phyloP scores from a whole-genome alignment of 2,888 invertebrate species.

The Anorthoa munda region DNA sequence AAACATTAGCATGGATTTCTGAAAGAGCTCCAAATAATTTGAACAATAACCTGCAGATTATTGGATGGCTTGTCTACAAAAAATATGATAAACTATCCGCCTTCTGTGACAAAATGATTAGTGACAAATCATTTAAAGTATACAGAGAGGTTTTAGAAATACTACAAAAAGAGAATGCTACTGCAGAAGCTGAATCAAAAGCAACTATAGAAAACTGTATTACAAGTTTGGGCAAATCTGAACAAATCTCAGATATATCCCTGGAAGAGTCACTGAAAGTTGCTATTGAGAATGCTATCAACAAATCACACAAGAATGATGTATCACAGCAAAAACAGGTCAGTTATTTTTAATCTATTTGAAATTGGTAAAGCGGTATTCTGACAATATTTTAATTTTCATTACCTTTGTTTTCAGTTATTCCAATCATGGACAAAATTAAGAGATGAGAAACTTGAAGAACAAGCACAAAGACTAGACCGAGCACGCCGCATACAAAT shows the following conservation, averaged over 20 bases:
- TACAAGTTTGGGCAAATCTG: slow-evolving; percentile 70
- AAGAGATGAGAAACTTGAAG: slow-evolving; percentile 91
- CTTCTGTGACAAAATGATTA: slow-evolving; percentile 73
- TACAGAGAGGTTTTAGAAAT: slow-evolving; percentile 79
- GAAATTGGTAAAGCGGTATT: not conserved
- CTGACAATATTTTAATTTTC: not conserved
- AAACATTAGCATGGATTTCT: slow-evolving; percentile 94
- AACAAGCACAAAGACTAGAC: slow-evolving; percentile 91
- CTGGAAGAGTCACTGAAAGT: slow-evolving; percentile 88
- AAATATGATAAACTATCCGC: slow-evolving; percentile 91
- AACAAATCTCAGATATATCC: slow-evolving; percentile 63
- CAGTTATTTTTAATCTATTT: slow-evolving; percentile 22
- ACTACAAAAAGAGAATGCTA: slow-evolving; percentile 72
- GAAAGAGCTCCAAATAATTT: slow-evolving; percentile 86
- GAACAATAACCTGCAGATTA: slow-evolving; percentile 90
- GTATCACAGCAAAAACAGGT: slow-evolving; percentile 91
- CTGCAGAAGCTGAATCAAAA: slow-evolving; percentile 70
- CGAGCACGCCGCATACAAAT: slow-evolving; percentile 88
- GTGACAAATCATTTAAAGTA: slow-evolving; percentile 75
- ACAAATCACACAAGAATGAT: slow-evolving; percentile 90
- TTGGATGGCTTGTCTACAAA: slow-evolving; percentile 93
- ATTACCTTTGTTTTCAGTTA: slow-evolving; percentile 77
- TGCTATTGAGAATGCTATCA: slow-evolving; percentile 89
- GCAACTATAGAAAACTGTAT: slow-evolving; percentile 73
- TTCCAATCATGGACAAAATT: slow-evolving; percentile 91